Conservation (phyloP, 2,888 invertebrate genomes). For the Luffia ferchaultella region DNA sequence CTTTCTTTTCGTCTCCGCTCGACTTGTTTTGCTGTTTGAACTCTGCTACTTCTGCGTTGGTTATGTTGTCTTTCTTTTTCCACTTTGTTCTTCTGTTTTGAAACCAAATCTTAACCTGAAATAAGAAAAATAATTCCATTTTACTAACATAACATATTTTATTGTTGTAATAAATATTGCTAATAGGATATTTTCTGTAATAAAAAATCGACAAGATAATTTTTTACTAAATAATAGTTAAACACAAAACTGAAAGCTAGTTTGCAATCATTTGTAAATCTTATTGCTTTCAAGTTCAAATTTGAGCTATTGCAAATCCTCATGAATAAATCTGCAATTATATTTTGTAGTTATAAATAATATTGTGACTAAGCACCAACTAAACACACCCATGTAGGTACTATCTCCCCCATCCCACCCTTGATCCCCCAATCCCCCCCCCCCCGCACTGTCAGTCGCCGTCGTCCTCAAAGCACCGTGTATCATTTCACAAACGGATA, state of each 20-base stretch:
- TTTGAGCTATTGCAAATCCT: too few species aligned
- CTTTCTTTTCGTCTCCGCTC: constrained; percentile 23
- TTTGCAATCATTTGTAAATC: too few species aligned
- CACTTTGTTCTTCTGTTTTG: constrained; percentile 79
- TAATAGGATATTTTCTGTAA: too few species aligned
- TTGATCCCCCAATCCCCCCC: background rate
- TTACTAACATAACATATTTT: too few species aligned
- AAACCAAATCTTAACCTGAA: constrained; percentile 91
- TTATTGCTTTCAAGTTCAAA: too few species aligned
- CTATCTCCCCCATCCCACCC: too few species aligned
- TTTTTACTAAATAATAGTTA: constrained; percentile 5
- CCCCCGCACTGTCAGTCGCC: background rate
- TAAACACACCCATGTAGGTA: too few species aligned
- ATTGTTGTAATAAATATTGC: too few species aligned
- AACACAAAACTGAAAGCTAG: too few species aligned
- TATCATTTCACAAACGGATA: constrained; percentile 51
- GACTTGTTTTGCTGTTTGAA: constrained; percentile 70
- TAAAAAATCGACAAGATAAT: constrained; percentile 6
- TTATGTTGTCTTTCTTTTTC: constrained; percentile 93
- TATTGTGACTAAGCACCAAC: too few species aligned
- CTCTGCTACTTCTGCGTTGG: constrained; percentile 88
- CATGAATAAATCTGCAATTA: too few species aligned
- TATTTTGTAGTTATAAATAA: too few species aligned
- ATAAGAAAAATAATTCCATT: constrained; percentile 29
- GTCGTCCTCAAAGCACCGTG: constrained; percentile 14